Percentiles rank a stretch among this genome's conserved stretches.
Conservation (phyloP, 2,797 vertebrate species). For the Xenops minutus region DNA sequence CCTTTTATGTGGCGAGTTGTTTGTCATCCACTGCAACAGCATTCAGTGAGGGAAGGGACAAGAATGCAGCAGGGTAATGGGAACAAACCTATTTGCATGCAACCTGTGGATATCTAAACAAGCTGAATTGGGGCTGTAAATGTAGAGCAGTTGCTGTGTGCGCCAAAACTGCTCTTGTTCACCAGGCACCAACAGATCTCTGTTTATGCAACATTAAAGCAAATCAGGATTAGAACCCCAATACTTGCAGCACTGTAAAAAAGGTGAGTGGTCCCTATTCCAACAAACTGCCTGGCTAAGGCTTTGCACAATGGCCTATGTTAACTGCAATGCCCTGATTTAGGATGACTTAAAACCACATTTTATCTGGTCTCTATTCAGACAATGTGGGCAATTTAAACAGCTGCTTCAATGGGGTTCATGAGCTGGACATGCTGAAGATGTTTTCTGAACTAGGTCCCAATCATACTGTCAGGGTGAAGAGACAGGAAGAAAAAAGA, state of each 20-base stretch:
- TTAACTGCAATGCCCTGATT: background rate
- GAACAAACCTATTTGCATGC: background rate
- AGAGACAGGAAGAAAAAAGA: background rate
- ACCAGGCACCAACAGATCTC: background rate
- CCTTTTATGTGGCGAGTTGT: constrained; percentile 22
- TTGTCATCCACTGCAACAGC: background rate
- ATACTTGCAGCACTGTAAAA: background rate
- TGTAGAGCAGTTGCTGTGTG: background rate
- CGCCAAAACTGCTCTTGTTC: background rate
- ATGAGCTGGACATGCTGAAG: background rate
- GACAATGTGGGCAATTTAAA: background rate
- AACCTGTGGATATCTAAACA: background rate
- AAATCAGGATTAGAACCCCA: background rate
- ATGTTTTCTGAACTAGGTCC: background rate
- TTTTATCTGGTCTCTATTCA: background rate
- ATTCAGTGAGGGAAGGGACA: background rate
- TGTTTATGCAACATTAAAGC: background rate
- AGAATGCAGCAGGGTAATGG: background rate
- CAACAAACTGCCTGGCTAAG: background rate
- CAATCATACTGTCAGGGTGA: accelerated
- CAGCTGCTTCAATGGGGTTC: background rate
- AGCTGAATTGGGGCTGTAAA: constrained; percentile 11
- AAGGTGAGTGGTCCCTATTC: background rate
- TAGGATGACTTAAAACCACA: background rate
- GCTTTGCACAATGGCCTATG: background rate